These are phyloP conservation scores for Ctenochaetus hawaiiensis DNA, from an alignment of 2,797 vertebrate genomes.

Conservation along the genomic window DNA sequence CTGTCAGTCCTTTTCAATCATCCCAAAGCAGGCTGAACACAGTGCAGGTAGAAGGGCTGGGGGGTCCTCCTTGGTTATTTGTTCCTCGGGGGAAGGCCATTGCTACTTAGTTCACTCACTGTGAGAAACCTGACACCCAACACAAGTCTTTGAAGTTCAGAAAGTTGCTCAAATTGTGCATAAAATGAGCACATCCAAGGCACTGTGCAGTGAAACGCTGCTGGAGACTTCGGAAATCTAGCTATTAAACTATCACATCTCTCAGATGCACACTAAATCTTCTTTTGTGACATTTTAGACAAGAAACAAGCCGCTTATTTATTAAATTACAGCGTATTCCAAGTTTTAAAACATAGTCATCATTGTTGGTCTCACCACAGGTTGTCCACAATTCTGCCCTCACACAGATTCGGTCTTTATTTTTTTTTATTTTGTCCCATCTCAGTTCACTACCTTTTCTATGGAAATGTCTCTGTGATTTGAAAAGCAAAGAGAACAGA, in stretches of 20 bases:
- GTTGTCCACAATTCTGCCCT: slow-evolving; percentile 21
- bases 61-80: slow-evolving; percentile 40
- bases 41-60: slow-evolving; percentile 68
- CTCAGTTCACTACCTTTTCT: slow-evolving; percentile 10
- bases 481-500: slow-evolving; percentile 20
- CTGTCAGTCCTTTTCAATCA: slow-evolving; percentile 76
- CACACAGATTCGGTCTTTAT: slow-evolving; percentile 24
- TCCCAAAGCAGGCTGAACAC: slow-evolving; percentile 61
- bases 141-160: slow-evolving; percentile 53
- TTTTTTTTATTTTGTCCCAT: slow-evolving; percentile 25
- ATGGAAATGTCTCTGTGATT: slow-evolving; percentile 29
- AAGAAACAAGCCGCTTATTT: slow-evolving; percentile 14
- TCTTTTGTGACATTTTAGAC: not conserved
- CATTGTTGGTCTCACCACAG: slow-evolving; percentile 9
- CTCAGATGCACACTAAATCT: slow-evolving; percentile 19
- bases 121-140: slow-evolving; percentile 52
- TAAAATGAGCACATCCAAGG: slow-evolving; percentile 49
- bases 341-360: slow-evolving; percentile 22
- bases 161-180: slow-evolving; percentile 57
- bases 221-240: slow-evolving; percentile 53
- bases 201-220: slow-evolving; percentile 45
- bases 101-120: slow-evolving; percentile 37
- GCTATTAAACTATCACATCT: slow-evolving; percentile 35
- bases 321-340: slow-evolving; percentile 22
- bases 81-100: slow-evolving; percentile 39